Base-by-base conservation (phyloP, 2,797 vertebrate species). In the Balearica regulorum region DNA sequence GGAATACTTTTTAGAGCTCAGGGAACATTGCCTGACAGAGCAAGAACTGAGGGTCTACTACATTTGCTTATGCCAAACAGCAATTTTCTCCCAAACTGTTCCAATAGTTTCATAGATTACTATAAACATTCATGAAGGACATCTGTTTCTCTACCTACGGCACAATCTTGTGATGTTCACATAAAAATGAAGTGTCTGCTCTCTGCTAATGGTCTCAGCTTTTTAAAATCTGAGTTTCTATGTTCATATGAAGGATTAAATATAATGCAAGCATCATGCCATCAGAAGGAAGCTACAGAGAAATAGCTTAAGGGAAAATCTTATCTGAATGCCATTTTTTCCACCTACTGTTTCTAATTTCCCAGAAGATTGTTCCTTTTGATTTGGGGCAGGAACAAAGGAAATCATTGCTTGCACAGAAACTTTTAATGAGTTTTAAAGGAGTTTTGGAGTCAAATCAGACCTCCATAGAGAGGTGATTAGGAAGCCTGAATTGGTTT, bases 321-420 rank as follows among this genome's bases (percentile, higher is more conserved):
- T 21, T 22, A 16, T 2, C 53, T 33, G 15, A 75, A 26, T 14
- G 1, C 5, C 12, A 4, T 25, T 22, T 49, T 65, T 83, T 15
- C 46, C 7, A 35, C 21, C n/a, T 26, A 2, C 4, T 21, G n/a
- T 61, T 71, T 13, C 57, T 49, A 49, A 31, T 71, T 77, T 33
- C 64, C 81, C 12, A 14, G 22, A 11, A 61, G 16, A 44, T 33
- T 28, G 18, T 46, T 54, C 57, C 51, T 26, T 31, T 64, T 5
- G 10, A 11, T 73, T 49, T 9, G 24, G 71, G 49, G 35, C 5
- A 2, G 60, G 11, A 65, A 7, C 0, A 9, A 44, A 75, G 39
- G 46, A 65, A 83, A 43, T 5, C 0, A 0, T 28, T 41, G 41
- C 20, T 57, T 2, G 20, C 46, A 10, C 10, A 53, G 1, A n/a